Evolutionary conservation across 2,797 vertebrate species (phyloP).

Genomic region (Otus scops): DNA sequence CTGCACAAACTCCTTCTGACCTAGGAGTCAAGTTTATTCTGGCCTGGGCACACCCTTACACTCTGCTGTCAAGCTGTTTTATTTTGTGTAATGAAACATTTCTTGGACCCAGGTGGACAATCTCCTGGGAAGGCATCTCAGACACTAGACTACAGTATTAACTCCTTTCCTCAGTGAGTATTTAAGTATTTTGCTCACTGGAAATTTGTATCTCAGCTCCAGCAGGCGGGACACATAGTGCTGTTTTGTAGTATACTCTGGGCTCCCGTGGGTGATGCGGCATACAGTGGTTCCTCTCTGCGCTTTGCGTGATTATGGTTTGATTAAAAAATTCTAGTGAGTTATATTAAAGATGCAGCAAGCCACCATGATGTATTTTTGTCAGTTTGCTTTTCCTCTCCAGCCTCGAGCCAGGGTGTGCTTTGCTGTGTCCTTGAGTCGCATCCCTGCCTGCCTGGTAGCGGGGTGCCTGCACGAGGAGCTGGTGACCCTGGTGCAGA

Average conservation of each 20-base stretch:
- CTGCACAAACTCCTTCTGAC: not conserved
- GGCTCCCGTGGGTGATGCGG: not conserved
- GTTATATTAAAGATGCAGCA: not conserved
- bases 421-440: not conserved
- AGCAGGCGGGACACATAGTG: not conserved
- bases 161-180: not conserved
- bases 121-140: not conserved
- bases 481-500: not conserved
- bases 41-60: not conserved
- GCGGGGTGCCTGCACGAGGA: not conserved
- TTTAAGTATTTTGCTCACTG: not conserved
- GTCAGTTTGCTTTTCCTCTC: not conserved
- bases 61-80: not conserved
- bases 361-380: not conserved
- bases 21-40: not conserved
- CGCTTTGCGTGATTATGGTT: rapidly evolving
- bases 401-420: not conserved
- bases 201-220: not conserved
- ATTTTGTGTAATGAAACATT: not conserved
- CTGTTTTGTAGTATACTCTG: not conserved
- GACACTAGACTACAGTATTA: not conserved
- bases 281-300: not conserved
- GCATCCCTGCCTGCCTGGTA: not conserved
- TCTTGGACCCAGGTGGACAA: not conserved
- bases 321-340: not conserved